Percentiles rank a stretch among this genome's conserved stretches.
Conservation (phyloP, 2,113 vertebrate genomes). For the Ramphastos sulfuratus region DNA sequence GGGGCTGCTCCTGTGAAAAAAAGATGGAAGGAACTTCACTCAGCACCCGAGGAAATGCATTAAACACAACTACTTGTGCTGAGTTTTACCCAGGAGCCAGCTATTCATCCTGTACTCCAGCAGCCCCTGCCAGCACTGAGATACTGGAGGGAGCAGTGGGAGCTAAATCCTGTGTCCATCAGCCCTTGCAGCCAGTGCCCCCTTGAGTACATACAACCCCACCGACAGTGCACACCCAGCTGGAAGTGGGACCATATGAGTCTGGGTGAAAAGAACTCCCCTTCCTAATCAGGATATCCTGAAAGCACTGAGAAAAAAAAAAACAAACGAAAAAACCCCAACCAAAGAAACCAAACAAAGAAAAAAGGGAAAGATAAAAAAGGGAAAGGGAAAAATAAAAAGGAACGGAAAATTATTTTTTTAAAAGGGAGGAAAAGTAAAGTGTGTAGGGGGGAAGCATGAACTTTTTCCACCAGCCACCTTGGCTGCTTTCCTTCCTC, state of each 20-base stretch:
- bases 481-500: background rate
- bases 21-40: background rate
- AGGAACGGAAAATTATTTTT: no score
- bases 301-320: background rate
- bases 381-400: no score
- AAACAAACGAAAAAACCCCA: no score
- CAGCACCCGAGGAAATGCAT: fast-evolving
- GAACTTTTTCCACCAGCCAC: background rate
- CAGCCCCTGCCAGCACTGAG: fast-evolving
- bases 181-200: background rate
- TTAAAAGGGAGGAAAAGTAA: no score
- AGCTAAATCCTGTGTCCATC: fast-evolving
- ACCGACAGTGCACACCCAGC: background rate
- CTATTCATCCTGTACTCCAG: background rate
- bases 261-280: background rate
- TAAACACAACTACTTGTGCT: background rate
- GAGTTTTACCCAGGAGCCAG: background rate
- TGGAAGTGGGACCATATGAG: background rate
- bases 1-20: background rate
- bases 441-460: no score
- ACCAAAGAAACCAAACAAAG: no score
- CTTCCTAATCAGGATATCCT: background rate
- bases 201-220: background rate
- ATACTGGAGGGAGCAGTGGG: background rate
- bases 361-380: no score